Conservation (phyloP, 2,113 vertebrate species). For the Rhombomys opimus region DNA sequence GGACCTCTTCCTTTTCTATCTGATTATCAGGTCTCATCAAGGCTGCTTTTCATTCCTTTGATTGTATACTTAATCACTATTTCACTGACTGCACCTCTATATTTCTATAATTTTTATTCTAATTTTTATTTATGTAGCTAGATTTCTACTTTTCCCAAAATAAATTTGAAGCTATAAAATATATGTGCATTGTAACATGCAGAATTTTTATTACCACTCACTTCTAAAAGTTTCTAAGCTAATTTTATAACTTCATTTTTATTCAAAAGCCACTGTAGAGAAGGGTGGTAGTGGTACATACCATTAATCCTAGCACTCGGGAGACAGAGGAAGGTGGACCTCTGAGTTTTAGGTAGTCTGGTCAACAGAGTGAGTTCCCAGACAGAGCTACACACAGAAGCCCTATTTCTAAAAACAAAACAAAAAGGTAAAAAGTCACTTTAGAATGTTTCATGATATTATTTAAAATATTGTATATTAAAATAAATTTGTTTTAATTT, state of each 20-base stretch:
- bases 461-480: background rate
- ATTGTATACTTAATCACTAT: background rate
- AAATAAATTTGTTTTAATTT: background rate
- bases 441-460: background rate
- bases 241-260: background rate
- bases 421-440: background rate
- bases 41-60: background rate
- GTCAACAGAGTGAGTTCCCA: background rate
- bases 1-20: too few relatives aligned
- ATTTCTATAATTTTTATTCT: background rate
- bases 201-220: background rate
- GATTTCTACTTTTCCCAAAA: background rate
- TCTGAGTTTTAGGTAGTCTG: background rate
- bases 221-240: background rate
- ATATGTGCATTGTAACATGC: background rate
- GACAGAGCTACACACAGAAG: background rate
- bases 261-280: background rate
- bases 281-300: background rate
- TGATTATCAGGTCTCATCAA: too few relatives aligned
- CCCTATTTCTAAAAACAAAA: background rate
- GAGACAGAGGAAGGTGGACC: background rate
- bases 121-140: background rate
- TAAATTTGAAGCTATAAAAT: background rate
- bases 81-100: background rate
- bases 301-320: background rate